A percentile compares a stretch with the other conserved stretches of the same genome.
Conservation (phyloP, 1,140 invertebrate species). For the Nymphalis io region DNA sequence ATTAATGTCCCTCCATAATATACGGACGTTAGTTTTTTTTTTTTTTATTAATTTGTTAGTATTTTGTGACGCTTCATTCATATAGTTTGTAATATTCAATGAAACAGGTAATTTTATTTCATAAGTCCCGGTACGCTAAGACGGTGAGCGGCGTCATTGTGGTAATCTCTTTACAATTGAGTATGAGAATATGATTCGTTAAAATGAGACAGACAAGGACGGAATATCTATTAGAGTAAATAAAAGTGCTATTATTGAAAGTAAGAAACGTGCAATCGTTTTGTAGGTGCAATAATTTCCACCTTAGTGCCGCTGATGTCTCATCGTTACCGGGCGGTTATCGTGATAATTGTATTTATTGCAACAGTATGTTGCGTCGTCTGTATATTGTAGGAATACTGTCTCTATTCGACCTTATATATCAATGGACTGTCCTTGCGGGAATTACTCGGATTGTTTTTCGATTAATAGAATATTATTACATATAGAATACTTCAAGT, state of each 20-base stretch:
- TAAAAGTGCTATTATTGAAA: not conserved
- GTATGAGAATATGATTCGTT: not conserved
- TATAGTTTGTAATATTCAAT: slow-evolving; percentile 38
- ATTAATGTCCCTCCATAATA: slow-evolving; percentile 2
- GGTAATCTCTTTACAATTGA: not conserved
- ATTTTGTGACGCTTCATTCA: slow-evolving; percentile 67
- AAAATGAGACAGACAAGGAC: not conserved
- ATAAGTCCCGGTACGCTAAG: slow-evolving; percentile 19
- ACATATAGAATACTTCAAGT: slow-evolving; percentile 11
- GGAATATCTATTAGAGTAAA: not conserved
- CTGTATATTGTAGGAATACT: slow-evolving; percentile 22
- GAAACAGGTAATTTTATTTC: slow-evolving; percentile 25
- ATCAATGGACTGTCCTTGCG: slow-evolving; percentile 22
- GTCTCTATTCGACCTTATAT: slow-evolving; percentile 28
- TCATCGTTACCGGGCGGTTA: slow-evolving; percentile 13
- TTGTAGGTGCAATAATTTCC: slow-evolving; percentile 14
- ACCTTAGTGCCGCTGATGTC: slow-evolving; percentile 5
- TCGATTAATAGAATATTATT: slow-evolving; percentile 1
- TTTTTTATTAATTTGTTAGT: slow-evolving; percentile 26
- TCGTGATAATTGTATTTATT: slow-evolving; percentile 52
- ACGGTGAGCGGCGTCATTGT: slow-evolving; percentile 1
- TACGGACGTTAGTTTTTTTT: slow-evolving; percentile 14
- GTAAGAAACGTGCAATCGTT: not conserved
- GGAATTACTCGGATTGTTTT: slow-evolving; percentile 18
- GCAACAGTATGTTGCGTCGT: slow-evolving; percentile 38